A percentile compares a stretch with the other conserved stretches of the same genome.
Conservation (phyloP, 2,113 vertebrate genomes). For the Cyprinodon tularosa region DNA sequence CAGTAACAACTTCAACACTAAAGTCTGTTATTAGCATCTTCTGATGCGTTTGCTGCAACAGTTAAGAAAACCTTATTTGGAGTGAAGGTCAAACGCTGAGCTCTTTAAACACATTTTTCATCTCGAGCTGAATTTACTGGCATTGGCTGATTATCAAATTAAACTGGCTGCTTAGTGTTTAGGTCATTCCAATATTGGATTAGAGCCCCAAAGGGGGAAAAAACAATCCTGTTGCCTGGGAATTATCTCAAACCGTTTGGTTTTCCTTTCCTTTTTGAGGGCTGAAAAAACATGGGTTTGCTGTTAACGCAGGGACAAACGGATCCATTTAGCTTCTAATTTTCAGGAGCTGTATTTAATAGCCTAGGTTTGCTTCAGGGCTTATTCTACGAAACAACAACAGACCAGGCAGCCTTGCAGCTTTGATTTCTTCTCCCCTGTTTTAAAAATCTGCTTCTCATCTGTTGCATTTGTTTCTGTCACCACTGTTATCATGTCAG, state of each 20-base stretch:
- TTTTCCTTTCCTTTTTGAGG: constrained; percentile 37
- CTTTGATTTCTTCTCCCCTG: constrained; percentile 33
- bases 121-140: constrained; percentile 43
- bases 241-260: constrained; percentile 37
- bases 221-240: constrained; percentile 39
- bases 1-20: too few species aligned
- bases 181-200: constrained; percentile 59
- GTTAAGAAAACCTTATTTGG: neutral
- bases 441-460: constrained; percentile 39
- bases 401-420: constrained; percentile 21
- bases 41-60: neutral
- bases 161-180: constrained; percentile 29
- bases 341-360: constrained; percentile 30
- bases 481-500: constrained; percentile 36
- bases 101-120: constrained; percentile 40
- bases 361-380: constrained; percentile 2
- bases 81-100: constrained; percentile 6
- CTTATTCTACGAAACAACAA: constrained; percentile 30
- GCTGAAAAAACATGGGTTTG: constrained; percentile 19
- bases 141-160: constrained; percentile 64
- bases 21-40: too few species aligned
- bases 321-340: constrained; percentile 27
- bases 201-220: constrained; percentile 43
- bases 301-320: constrained; percentile 39
- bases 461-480: constrained; percentile 38